Evolutionary conservation across 2,113 vertebrate species (phyloP).

Genomic region (Centropristis striata): DNA sequence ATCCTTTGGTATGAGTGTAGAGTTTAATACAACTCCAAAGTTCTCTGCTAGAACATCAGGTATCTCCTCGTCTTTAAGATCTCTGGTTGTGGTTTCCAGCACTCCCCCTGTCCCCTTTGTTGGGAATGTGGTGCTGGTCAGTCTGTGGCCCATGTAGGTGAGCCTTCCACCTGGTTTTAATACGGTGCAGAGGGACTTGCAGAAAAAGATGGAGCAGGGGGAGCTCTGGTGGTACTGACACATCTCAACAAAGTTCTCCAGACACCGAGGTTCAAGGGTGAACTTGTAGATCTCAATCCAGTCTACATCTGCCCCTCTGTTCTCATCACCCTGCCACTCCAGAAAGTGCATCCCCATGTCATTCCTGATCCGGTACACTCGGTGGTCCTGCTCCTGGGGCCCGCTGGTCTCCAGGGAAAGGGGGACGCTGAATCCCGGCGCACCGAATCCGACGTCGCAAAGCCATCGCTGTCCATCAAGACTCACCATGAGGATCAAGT

Average conservation of each 20-base stretch:
- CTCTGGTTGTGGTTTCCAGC: slow-evolving; percentile 60
- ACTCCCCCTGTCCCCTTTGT: slow-evolving; percentile 1
- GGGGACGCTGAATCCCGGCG: slow-evolving; percentile 69
- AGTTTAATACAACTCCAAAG: slow-evolving; percentile 79
- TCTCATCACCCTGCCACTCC: slow-evolving; percentile 69
- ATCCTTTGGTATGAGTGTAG: slow-evolving; percentile 80
- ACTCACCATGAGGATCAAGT: slow-evolving; percentile 79
- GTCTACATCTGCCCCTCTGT: slow-evolving; percentile 6
- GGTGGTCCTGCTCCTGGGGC: slow-evolving; percentile 78
- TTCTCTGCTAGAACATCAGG: slow-evolving; percentile 70
- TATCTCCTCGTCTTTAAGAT: slow-evolving; percentile 82
- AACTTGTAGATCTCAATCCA: slow-evolving; percentile 84
- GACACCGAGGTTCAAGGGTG: slow-evolving; percentile 71
- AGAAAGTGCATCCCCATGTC: slow-evolving; percentile 52
- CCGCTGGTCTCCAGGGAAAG: slow-evolving; percentile 77
- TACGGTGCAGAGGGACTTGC: slow-evolving; percentile 84
- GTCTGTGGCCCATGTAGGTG: slow-evolving; percentile 80
- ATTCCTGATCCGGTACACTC: slow-evolving; percentile 76
- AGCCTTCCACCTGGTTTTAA: slow-evolving; percentile 72
- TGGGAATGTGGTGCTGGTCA: slow-evolving; percentile 68
- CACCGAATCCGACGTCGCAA: slow-evolving; percentile 85
- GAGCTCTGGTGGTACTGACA: slow-evolving; percentile 86
- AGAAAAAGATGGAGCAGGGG: slow-evolving; percentile 79
- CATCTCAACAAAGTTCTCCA: slow-evolving; percentile 83
- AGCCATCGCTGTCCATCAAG: slow-evolving; percentile 78